phyloP scores from a whole-genome alignment of 2,888 invertebrate species.

The Scaptomyza cyrtandrae region DNA sequence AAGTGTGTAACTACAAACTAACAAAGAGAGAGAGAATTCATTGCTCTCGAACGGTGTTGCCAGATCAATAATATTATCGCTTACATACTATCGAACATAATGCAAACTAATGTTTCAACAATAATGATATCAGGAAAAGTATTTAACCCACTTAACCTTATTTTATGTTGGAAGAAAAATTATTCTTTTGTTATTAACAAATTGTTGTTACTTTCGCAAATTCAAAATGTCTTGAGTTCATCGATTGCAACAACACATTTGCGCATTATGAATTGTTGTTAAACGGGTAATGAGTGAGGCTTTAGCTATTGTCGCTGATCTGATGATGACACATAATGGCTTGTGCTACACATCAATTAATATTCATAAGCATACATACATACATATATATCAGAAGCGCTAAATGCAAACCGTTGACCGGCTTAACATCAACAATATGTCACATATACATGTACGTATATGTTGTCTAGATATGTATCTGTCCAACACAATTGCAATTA shows the following conservation, averaged over 20 bases:
- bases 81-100: too few species aligned
- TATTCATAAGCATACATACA: constrained; percentile 65
- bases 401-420: constrained; percentile 21
- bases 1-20: too few species aligned
- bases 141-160: too few species aligned
- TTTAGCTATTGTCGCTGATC: constrained; percentile 15
- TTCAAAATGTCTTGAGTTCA: too few species aligned
- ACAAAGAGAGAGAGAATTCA: too few species aligned
- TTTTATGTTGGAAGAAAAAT: too few species aligned
- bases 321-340: constrained; percentile 66
- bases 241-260: constrained; percentile 2
- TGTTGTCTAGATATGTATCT: constrained; percentile 9
- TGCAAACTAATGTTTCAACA: too few species aligned
- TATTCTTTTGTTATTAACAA: too few species aligned
- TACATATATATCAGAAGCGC: constrained; percentile 22
- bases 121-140: too few species aligned
- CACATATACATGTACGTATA: constrained; percentile 7
- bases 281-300: constrained; percentile 10
- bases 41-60: too few species aligned
- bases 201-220: too few species aligned
- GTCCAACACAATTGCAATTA: constrained; percentile 55
- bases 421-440: constrained; percentile 37
- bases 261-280: constrained; percentile 1
- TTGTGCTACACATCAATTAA: constrained; percentile 59
- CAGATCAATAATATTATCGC: too few species aligned